Conservation (phyloP, 2,888 invertebrate species). For the Ichneumon xanthorius region DNA sequence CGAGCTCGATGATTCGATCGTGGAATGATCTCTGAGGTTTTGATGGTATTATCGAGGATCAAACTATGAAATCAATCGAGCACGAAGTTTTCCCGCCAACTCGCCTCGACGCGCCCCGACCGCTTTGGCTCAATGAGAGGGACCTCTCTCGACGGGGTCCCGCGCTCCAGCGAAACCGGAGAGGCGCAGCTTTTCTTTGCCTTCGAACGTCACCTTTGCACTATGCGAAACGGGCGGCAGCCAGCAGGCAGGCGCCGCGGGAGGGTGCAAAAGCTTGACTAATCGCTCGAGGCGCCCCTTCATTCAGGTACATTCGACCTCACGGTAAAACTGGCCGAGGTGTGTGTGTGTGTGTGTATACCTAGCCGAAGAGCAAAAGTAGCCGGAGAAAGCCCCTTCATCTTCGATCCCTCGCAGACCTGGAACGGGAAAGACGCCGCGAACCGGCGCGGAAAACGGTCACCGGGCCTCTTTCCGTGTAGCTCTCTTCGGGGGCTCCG, state of each 20-base stretch:
- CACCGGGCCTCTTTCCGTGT: conserved; percentile 21
- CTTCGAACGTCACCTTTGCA: conserved; percentile 43
- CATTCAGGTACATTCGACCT: conserved; percentile 70
- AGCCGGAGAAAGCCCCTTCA: conserved; percentile 22
- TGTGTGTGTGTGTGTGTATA: background rate
- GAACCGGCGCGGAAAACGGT: conserved; percentile 38
- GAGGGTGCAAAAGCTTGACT: conserved; percentile 64
- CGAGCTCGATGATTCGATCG: conserved; percentile 33
- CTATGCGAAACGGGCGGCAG: conserved; percentile 5
- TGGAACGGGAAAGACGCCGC: conserved; percentile 29
- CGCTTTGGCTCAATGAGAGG: conserved; percentile 39
- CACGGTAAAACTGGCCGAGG: conserved; percentile 31
- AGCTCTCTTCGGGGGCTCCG: background rate
- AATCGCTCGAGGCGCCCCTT: conserved; percentile 70
- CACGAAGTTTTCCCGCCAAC: conserved; percentile 64
- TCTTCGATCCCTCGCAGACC: conserved; percentile 33
- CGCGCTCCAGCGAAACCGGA: background rate
- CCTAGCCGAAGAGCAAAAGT: conserved; percentile 18
- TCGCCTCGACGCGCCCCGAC: conserved; percentile 41
- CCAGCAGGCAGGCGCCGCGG: conserved; percentile 46
- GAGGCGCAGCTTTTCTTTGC: conserved; percentile 23
- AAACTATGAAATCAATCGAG: conserved; percentile 34
- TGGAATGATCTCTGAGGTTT: background rate
- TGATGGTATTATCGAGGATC: conserved; percentile 18
- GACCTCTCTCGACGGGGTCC: background rate